Evolutionary conservation across 2,113 vertebrate species (phyloP), one percentile per base, ranked within the genome.

Genomic region (Morphnarchus princeps): DNA sequence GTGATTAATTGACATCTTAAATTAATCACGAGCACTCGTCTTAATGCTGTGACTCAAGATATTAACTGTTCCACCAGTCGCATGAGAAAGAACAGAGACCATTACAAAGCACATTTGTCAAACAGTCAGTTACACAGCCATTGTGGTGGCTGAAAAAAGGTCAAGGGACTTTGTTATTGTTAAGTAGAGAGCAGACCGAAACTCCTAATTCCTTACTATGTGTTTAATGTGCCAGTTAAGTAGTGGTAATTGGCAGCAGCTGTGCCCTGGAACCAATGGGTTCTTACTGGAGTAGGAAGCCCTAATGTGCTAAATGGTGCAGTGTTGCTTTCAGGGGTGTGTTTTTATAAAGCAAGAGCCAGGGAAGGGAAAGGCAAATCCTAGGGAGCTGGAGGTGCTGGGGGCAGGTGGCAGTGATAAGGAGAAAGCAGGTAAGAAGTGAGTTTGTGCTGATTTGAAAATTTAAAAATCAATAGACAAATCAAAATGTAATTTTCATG

Each of bases 181-280:
- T 97, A 97, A 97, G 97, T 78, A 93, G 95, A 82, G 96, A 96
- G 97, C 95, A 87, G 93, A 96, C 95, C 31, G 45, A 91, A 97
- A 95, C 94, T 96, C 96, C 97, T 97, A 90, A 94, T 97, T 97
- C 95, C 97, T 95, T 87, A 95, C 95, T 94, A 92, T 79, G 94
- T 96, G 97, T 96, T 97, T 97, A 98, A 98, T 96, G 97, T 96
- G 96, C 97, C 96, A 95, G 97, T 97, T 97, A 98, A 98, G 97
- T 96, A 95, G 95, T 96, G 89, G 96, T 98, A 97, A 98, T 98
- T 95, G 95, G 96, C 95, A 97, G 97, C 98, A 98, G 97, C 97
- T 98, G 97, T 95, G 96, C 96, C 95, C 96, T 97, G 93, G 96
- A 93, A 96, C 96, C 85, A 93, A 67, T 61, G 94, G 92, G 95